These are phyloP conservation scores for Chelidonichthys spinosus DNA, from an alignment of 2,797 vertebrate species.

Conservation along the genomic window DNA sequence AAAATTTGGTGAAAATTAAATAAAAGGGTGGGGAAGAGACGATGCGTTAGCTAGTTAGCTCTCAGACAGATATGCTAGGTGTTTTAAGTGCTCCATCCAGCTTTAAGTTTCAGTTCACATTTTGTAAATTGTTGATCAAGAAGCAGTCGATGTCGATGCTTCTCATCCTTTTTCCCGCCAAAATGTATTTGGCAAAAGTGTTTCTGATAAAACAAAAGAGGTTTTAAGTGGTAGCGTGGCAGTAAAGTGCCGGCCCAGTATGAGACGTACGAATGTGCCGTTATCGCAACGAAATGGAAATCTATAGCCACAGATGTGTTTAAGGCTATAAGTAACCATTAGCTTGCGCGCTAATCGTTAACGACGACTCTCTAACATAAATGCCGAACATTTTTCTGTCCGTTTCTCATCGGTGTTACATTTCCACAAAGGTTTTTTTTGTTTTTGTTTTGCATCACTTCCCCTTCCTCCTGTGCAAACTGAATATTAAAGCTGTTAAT, in stretches of 20 bases:
- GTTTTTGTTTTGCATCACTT: slow-evolving; percentile 42
- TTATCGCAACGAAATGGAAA: slow-evolving; percentile 44
- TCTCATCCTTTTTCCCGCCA: slow-evolving; percentile 28
- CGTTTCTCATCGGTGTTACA: slow-evolving; percentile 25
- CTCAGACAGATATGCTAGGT: slow-evolving; percentile 34
- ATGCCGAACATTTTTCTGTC: slow-evolving; percentile 27
- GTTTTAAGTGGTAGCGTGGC: slow-evolving; percentile 18
- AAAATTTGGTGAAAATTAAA: slow-evolving; percentile 50
- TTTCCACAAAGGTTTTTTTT: slow-evolving; percentile 40
- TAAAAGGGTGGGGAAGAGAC: slow-evolving; percentile 9
- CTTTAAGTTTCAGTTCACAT: slow-evolving; percentile 47
- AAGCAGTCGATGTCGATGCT: slow-evolving; percentile 9
- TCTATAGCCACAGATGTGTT: slow-evolving; percentile 48
- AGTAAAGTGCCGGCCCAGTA: slow-evolving; percentile 49
- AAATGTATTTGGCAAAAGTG: slow-evolving; percentile 47
- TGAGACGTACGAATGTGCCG: slow-evolving; percentile 56
- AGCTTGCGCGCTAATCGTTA: slow-evolving; percentile 30
- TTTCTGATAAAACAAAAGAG: slow-evolving; percentile 35
- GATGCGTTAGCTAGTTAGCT: slow-evolving; percentile 15
- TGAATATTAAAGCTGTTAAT: slow-evolving; percentile 76
- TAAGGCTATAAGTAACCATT: slow-evolving; percentile 43
- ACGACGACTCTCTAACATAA: slow-evolving; percentile 16
- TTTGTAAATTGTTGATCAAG: slow-evolving; percentile 29
- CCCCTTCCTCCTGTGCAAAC: slow-evolving; percentile 58
- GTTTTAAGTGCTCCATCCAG: slow-evolving; percentile 36